Percentiles rank a stretch among this genome's conserved stretches.
Evolutionary conservation across 2,888 invertebrate species (phyloP).

Genomic region (Julus scandinavius): DNA sequence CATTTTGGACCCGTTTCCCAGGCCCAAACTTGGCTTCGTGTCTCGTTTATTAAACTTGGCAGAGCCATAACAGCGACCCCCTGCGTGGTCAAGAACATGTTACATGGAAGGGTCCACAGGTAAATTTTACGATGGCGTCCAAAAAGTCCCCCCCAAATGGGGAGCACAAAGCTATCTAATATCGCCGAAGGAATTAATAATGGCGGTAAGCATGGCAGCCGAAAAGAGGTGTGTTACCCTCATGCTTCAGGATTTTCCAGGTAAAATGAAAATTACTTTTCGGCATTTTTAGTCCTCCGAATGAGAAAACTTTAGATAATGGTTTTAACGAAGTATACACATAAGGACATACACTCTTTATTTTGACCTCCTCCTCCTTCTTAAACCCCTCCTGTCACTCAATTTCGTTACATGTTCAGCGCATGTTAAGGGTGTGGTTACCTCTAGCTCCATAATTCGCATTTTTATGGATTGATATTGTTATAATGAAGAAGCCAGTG

Average conservation of each 20-base stretch:
- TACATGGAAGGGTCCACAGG: constrained; percentile 14
- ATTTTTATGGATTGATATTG: neutral
- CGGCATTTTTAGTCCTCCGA: neutral
- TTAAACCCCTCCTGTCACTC: neutral
- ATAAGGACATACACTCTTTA: neutral
- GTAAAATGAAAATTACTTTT: neutral
- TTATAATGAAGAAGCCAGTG: neutral
- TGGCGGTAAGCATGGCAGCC: neutral
- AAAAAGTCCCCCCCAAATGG: constrained; percentile 32
- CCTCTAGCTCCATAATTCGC: neutral
- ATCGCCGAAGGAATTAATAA: constrained; percentile 39
- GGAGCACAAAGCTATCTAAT: constrained; percentile 17
- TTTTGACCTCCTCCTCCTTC: neutral
- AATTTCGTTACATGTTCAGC: neutral
- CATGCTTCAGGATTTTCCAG: constrained; percentile 20
- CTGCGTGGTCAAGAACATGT: constrained; percentile 22
- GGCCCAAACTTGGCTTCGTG: constrained; percentile 20
- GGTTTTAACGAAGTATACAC: neutral
- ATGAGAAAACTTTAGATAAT: neutral
- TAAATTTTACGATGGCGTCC: constrained; percentile 20
- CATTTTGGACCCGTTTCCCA: constrained; percentile 21
- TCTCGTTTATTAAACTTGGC: constrained; percentile 16
- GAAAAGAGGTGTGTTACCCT: constrained; percentile 21
- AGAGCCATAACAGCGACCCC: constrained; percentile 19
- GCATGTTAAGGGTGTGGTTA: neutral